phyloP scores from a whole-genome alignment of 2,113 vertebrate genomes.

The Lonchura striata region DNA sequence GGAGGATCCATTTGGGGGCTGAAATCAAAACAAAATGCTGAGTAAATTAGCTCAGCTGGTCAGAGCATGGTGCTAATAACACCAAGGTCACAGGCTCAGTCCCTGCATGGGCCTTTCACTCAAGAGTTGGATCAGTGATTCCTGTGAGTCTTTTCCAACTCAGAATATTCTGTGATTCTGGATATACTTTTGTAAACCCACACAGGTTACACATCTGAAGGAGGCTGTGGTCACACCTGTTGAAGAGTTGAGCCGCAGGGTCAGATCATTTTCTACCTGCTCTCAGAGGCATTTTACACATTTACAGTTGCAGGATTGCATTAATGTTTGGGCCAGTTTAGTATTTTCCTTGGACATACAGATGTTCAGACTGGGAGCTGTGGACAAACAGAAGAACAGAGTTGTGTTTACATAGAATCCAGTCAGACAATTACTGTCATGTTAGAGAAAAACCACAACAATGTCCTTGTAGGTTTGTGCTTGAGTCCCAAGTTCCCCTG shows the following conservation, averaged over 20 bases:
- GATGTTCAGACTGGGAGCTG: neutral
- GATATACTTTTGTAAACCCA: neutral
- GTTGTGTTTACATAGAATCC: neutral
- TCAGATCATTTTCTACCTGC: neutral
- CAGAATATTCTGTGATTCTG: neutral
- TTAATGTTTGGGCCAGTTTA: neutral
- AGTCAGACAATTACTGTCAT: neutral
- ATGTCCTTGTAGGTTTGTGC: neutral
- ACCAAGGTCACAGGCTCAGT: neutral
- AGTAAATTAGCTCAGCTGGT: neutral
- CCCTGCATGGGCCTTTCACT: neutral
- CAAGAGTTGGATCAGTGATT: accelerated
- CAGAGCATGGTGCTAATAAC: neutral
- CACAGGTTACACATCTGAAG: neutral
- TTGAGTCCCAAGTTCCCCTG: neutral
- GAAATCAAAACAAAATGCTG: neutral
- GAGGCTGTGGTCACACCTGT: neutral
- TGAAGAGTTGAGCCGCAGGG: neutral
- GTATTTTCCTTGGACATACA: neutral
- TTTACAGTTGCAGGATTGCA: neutral
- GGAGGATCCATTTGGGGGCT: neutral
- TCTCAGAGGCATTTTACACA: neutral
- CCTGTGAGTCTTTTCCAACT: neutral
- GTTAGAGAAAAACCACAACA: neutral
- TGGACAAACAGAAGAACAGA: neutral